Base-by-base conservation (phyloP, 2,113 vertebrate species). In the Tragulus kanchil region DNA sequence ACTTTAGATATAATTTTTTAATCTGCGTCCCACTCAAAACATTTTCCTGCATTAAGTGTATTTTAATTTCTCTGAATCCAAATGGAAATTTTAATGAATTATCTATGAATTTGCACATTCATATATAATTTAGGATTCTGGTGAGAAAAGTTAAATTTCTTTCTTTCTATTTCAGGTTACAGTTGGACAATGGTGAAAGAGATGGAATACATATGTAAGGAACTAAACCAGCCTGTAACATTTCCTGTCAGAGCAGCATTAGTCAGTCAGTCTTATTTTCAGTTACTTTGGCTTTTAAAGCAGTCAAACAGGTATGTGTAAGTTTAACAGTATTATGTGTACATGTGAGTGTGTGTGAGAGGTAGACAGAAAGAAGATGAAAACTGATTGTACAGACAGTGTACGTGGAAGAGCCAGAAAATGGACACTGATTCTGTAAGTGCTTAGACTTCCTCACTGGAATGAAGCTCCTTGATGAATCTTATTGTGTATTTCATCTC, bases 211-310 rank as follows among this genome's bases (percentile, higher is more conserved):
- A 96, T 99, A 14, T 99, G 99, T 93, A 97, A n/a, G 48, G 25
- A 54, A 0, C 97, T 99, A 42, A 96, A 56, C 62, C 99, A 99
- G 94, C 98, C 99, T 0, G 98, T 99, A 81, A 99, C 99, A 3
- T 99, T 99, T 96, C 99, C 99, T 62, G 99, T 99, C 5, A 99
- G 99, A 92, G 99, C 99, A 19, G 98, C 98, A 1, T 98, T 99
- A 10, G 96, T 99, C 59, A 98, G 97, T 42, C 98, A 98, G 96
- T 99, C 99, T 3, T 94, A 98, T n/a, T 16, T 98, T 26, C 99
- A 99, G 97, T 98, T 99, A 26, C 71, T 97, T 0, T 99, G 99
- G 99, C 98, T 99, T 50, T 94, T 99, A 89, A 98, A 99, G 45
- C 98, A 99, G 92, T 99, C 99, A 0, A 97, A 99, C 61, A 99